Evolutionary conservation across 2,888 invertebrate genomes (phyloP), one percentile per base, ranked within the genome.

Genomic region (Drosophila aldrichi): DNA sequence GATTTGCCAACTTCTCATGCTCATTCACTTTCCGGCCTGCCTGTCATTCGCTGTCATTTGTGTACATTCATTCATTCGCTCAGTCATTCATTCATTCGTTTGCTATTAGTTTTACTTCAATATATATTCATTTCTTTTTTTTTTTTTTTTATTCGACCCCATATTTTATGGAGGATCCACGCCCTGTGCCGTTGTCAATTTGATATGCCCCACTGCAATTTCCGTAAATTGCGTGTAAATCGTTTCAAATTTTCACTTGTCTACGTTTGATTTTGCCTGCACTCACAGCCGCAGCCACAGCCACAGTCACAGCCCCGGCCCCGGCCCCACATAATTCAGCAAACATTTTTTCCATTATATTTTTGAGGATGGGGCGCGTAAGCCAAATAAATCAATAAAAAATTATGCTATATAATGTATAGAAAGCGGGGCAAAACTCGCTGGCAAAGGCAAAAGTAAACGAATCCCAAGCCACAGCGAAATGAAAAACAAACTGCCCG

Each of bases 241-340:
- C 89, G 89, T 85, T 89, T 89, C 86, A 89, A 88, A 89, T 86
- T 86, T 89, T 89, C 89, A 86, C 89, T 86, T 86, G 84, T 84
- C 89, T 89, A 89, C 77, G 77, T 89, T 84, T 87, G 89, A 84
- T 89, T 87, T 87, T 62, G 70, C 67, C 78, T 68, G 67, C 67
- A 74, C 62, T 72, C 14, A 41, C 46, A 48, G 40, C 52, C 52
- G 56, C 54, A 55, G 22, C 57, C 46, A 52, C 40, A 56, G n/a
- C n/a, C n/a, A n/a, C n/a, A n/a, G n/a, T n/a, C n/a, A n/a, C n/a
- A n/a, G n/a, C 34, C 52, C 29, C 20, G 4, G 18, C 41, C 10
- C 18, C 5, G 66, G 43, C 59, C 34, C 46, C 56, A 73, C 65
- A 80, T 87, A 88, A 87, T 77, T 81, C 87, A 79, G 84, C 70